phyloP scores from a whole-genome alignment of 2,888 invertebrate species.

The Xylophagus ater region DNA sequence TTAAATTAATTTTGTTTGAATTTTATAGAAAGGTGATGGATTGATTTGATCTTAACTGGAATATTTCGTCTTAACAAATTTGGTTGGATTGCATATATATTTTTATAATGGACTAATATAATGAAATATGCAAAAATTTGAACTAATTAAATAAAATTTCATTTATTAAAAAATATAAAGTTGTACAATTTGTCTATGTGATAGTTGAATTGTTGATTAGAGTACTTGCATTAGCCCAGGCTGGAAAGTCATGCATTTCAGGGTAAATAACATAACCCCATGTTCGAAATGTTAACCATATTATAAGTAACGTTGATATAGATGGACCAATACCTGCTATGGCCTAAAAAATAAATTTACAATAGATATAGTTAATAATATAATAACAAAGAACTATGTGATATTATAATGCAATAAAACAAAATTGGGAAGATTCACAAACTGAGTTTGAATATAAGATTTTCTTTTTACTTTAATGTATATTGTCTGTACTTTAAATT shows the following conservation, averaged over 20 bases:
- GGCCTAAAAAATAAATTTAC: constrained; percentile 41
- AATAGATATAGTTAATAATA: background rate
- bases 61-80: too few species aligned
- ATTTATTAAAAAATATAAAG: too few species aligned
- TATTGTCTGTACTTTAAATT: background rate
- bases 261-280: constrained; percentile 60
- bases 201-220: constrained; percentile 1
- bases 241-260: constrained; percentile 48
- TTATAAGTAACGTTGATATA: constrained; percentile 57
- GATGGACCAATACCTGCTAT: constrained; percentile 70
- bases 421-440: background rate
- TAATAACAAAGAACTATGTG: background rate
- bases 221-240: constrained; percentile 42
- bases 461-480: background rate
- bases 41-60: too few species aligned
- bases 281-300: constrained; percentile 62
- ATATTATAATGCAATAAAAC: background rate
- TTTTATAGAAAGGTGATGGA: too few species aligned
- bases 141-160: too few species aligned
- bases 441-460: background rate
- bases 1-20: too few species aligned
- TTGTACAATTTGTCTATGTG: too few species aligned
- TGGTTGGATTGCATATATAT: too few species aligned
- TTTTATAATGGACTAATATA: too few species aligned
- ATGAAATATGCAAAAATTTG: too few species aligned